Percentiles rank a stretch among this genome's conserved stretches.
Evolutionary conservation across 2,797 vertebrate genomes (phyloP).

Genomic region (Phalanger gymnotis): DNA sequence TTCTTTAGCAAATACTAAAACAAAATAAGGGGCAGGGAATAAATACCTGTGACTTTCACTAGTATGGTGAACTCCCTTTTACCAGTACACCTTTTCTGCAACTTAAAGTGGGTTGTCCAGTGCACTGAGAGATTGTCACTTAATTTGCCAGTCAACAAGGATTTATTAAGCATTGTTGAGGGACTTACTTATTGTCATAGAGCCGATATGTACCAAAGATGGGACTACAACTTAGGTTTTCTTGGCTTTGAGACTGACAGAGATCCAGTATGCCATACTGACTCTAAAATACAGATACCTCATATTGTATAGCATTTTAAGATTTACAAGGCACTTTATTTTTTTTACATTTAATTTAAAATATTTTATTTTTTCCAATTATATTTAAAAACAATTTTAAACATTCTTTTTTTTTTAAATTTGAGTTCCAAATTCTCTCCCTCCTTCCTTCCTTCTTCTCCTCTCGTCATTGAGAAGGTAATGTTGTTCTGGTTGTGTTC

Average conservation of each 20-base stretch:
- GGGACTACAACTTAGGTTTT: not conserved
- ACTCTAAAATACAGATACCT: not conserved
- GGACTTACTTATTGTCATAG: not conserved
- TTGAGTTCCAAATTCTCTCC: not conserved
- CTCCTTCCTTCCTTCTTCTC: not conserved
- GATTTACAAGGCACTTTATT: not conserved
- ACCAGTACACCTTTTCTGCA: not conserved
- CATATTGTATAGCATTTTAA: not conserved
- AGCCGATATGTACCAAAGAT: not conserved
- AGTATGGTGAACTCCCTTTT: not conserved
- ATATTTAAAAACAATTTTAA: not conserved
- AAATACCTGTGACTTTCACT: not conserved
- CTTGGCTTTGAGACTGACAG: not conserved
- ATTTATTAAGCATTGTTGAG: not conserved
- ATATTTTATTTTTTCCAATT: not conserved
- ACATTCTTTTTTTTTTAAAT: not conserved
- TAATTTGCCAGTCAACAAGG: not conserved
- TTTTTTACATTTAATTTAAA: not conserved
- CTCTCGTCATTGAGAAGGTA: too few species aligned
- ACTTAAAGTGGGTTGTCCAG: not conserved
- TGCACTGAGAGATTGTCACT: not conserved
- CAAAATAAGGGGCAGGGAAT: not conserved
- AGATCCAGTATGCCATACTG: too few species aligned
- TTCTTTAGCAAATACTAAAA: not conserved
- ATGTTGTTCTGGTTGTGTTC: too few species aligned